Conservation (phyloP, 2,888 invertebrate genomes). For the Apamea crenata region DNA sequence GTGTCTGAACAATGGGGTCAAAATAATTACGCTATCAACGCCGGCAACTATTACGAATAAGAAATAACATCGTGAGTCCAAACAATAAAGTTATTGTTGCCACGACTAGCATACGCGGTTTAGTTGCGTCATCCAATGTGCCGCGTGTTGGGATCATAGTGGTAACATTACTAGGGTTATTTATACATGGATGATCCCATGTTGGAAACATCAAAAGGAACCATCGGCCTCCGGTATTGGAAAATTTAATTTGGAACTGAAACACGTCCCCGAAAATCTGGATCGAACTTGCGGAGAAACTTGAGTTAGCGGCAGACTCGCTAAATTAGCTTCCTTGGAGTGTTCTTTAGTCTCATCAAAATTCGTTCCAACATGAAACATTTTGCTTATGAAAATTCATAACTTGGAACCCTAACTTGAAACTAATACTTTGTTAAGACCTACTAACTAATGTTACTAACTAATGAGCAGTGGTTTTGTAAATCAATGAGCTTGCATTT, state of each 20-base stretch:
- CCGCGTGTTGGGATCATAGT: slow-evolving; percentile 48
- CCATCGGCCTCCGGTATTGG: slow-evolving; percentile 56
- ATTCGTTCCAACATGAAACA: slow-evolving; percentile 40
- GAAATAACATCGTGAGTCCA: slow-evolving; percentile 67
- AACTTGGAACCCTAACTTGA: slow-evolving; percentile 13
- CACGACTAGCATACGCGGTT: slow-evolving; percentile 58
- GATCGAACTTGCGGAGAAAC: slow-evolving; percentile 68
- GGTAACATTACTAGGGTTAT: slow-evolving; percentile 61
- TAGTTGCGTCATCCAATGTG: slow-evolving; percentile 68
- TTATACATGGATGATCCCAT: slow-evolving; percentile 61
- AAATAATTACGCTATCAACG: slow-evolving; percentile 74
- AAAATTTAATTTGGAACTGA: slow-evolving; percentile 69
- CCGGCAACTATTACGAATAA: slow-evolving; percentile 67
- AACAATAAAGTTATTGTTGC: slow-evolving; percentile 71
- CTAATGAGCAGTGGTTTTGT: slow-evolving; percentile 36
- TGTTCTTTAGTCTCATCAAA: slow-evolving; percentile 61
- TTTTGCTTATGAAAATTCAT: slow-evolving; percentile 50
- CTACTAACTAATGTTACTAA: too few relatives aligned
- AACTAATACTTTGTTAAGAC: slow-evolving; percentile 36
- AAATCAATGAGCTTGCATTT: slow-evolving; percentile 41
- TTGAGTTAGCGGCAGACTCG: slow-evolving; percentile 73
- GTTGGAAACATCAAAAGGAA: slow-evolving; percentile 66
- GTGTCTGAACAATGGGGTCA: slow-evolving; percentile 70
- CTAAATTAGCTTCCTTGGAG: slow-evolving; percentile 72
- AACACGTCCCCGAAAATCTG: slow-evolving; percentile 65